These are phyloP conservation scores for Suncus etruscus DNA, from an alignment of 2,113 vertebrate genomes.

Conservation along the genomic window DNA sequence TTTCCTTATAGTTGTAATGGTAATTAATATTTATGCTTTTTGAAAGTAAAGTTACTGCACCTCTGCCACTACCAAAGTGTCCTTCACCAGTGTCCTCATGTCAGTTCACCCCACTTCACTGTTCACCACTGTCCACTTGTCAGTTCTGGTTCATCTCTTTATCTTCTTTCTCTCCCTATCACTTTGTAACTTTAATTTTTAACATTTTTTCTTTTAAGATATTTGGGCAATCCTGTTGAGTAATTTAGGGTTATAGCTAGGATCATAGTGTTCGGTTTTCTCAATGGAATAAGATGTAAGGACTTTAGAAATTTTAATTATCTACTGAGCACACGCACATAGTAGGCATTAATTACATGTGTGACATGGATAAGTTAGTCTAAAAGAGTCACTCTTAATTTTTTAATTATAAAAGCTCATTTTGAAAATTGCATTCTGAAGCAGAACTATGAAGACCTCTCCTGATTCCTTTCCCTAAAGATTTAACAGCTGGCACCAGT, in stretches of 20 bases:
- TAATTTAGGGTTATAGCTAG: conserved; percentile 50
- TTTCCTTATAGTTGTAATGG: too few relatives aligned
- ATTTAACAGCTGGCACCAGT: not conserved
- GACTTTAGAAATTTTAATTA: conserved; percentile 40
- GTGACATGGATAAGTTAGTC: conserved; percentile 33
- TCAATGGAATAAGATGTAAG: conserved; percentile 52
- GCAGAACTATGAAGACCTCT: conserved; percentile 32
- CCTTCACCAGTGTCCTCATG: too few relatives aligned
- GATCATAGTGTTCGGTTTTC: conserved; percentile 36
- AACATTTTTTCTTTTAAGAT: conserved; percentile 50
- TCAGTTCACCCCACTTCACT: too few relatives aligned
- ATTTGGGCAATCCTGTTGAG: conserved; percentile 34
- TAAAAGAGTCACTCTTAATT: conserved; percentile 54
- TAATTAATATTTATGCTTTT: too few relatives aligned
- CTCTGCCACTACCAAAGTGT: too few relatives aligned
- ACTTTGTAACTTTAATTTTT: too few relatives aligned
- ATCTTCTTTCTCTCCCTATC: too few relatives aligned
- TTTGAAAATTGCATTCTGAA: not conserved
- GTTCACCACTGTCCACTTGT: too few relatives aligned
- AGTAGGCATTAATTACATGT: conserved; percentile 22
- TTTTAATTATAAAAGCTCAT: conserved; percentile 46
- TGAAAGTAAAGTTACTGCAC: too few relatives aligned
- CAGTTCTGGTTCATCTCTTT: too few relatives aligned
- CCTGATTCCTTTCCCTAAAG: conserved; percentile 47
- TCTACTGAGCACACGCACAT: not conserved